Conservation (phyloP, 2,113 vertebrate species). For the Benitochromis conjunctus region DNA sequence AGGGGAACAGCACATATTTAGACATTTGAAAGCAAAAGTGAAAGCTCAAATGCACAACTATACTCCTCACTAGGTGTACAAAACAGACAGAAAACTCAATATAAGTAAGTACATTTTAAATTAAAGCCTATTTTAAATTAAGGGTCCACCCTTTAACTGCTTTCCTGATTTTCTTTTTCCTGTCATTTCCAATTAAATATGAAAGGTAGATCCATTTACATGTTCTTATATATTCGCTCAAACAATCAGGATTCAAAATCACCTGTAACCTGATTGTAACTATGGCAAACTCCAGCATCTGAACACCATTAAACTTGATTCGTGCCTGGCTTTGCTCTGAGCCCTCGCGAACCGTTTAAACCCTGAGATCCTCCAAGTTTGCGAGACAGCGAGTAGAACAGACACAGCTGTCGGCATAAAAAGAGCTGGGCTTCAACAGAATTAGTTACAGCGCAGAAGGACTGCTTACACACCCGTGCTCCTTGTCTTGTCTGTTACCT, state of each 20-base stretch:
- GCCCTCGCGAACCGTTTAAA: neutral
- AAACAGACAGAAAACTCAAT: neutral
- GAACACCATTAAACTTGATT: conserved; percentile 6
- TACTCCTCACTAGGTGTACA: neutral
- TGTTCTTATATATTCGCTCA: neutral
- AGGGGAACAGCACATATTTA: neutral
- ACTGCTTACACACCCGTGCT: neutral
- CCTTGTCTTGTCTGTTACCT: conserved; percentile 22
- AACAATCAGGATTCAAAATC: neutral
- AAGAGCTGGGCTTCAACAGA: neutral
- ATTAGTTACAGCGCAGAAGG: conserved; percentile 25
- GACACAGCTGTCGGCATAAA: neutral
- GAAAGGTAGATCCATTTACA: neutral
- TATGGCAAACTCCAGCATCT: neutral
- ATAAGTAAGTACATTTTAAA: neutral
- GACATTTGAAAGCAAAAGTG: neutral
- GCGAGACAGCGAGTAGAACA: neutral
- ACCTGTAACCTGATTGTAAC: neutral
- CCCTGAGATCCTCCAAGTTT: neutral
- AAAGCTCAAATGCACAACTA: neutral
- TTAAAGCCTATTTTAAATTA: neutral
- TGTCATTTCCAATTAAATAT: neutral
- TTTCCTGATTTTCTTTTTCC: neutral
- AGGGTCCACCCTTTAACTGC: neutral
- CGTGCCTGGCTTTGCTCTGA: neutral